A percentile compares a stretch with the other conserved stretches of the same genome.
These are phyloP conservation scores for Sialis lutaria DNA, from an alignment of 2,888 invertebrate species.

Conservation along the genomic window DNA sequence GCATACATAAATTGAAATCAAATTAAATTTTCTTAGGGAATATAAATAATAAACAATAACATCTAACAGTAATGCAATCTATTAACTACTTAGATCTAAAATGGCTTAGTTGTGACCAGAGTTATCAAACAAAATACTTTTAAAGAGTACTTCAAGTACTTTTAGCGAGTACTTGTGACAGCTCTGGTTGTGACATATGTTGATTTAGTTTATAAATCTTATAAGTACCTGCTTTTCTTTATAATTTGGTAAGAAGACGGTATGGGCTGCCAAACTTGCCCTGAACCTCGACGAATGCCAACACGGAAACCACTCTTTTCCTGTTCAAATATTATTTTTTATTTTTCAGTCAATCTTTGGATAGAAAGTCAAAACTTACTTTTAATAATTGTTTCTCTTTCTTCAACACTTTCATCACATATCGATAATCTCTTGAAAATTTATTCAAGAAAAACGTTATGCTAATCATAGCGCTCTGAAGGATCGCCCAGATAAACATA, in stretches of 20 bases:
- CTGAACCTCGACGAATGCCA: slow-evolving; percentile 44
- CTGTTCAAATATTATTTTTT: slow-evolving; percentile 22
- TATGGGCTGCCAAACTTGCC: slow-evolving; percentile 42
- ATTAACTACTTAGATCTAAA: too few relatives aligned
- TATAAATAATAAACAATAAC: too few relatives aligned
- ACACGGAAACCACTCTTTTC: slow-evolving; percentile 52
- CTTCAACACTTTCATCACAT: slow-evolving; percentile 75
- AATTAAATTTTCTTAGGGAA: too few relatives aligned
- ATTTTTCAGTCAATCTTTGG: background rate
- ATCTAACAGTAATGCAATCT: too few relatives aligned
- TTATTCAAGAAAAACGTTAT: slow-evolving; percentile 67
- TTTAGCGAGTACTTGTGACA: too few relatives aligned
- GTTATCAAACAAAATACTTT: too few relatives aligned
- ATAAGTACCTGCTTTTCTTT: slow-evolving; percentile 19
- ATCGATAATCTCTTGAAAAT: slow-evolving; percentile 86
- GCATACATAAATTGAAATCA: too few relatives aligned
- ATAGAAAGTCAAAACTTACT: slow-evolving; percentile 27
- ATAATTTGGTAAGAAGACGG: slow-evolving; percentile 23
- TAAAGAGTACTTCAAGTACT: too few relatives aligned
- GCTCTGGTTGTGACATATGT: too few relatives aligned
- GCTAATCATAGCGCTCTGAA: slow-evolving; percentile 65
- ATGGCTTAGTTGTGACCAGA: too few relatives aligned
- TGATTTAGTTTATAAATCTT: background rate
- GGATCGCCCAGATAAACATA: slow-evolving; percentile 47
- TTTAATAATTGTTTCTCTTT: slow-evolving; percentile 79